Evolutionary conservation across 2,888 invertebrate genomes (phyloP), one percentile per base, ranked within the genome.

Genomic region (Acheta domesticus): DNA sequence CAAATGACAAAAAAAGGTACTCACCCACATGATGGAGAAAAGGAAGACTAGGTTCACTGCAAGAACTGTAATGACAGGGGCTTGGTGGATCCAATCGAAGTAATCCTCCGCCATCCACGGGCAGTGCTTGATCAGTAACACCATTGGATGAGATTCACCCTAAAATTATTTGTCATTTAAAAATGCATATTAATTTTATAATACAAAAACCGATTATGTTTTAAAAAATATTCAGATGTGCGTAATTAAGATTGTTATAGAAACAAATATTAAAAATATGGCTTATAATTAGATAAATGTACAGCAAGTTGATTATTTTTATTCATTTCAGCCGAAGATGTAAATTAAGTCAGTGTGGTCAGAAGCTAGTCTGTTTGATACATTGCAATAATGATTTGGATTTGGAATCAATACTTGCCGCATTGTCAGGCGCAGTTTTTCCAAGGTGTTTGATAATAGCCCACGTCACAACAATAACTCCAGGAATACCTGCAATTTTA

Each of bases 31-130:
- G 84, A 96, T 95, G 88, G 91, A 91, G 84, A 94, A 88, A 81
- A 96, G 91, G 87, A 96, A 96, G 84, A 94, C 89, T 78, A 93
- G 90, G 89, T 97, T 96, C 83, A 96, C 91, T 80, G 92, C 91
- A 49, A 97, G 91, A 14, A 96, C 95, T 48, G 91, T 88, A 82
- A 96, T 91, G 3, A 95, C 94, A 0, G 97, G 96, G 0, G 91
- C 92, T 85, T 95, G 94, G 86, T 94, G 95, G 83, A 97, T 93
- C 94, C 95, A 96, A 87, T 97, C 96, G 79, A 93, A 93, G 79
- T 90, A 88, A 85, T 94, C 92, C 82, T 92, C 91, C 84, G 92
- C 91, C 90, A 96, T 94, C 95, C 95, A 96, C 1, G 92, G 90
- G 85, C 96, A 94, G 86, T 92, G 88, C 84, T 90, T 36, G 49